Evolutionary conservation across 2,888 invertebrate genomes (phyloP), one percentile per base, ranked within the genome.

Genomic region (Meta bourneti): DNA sequence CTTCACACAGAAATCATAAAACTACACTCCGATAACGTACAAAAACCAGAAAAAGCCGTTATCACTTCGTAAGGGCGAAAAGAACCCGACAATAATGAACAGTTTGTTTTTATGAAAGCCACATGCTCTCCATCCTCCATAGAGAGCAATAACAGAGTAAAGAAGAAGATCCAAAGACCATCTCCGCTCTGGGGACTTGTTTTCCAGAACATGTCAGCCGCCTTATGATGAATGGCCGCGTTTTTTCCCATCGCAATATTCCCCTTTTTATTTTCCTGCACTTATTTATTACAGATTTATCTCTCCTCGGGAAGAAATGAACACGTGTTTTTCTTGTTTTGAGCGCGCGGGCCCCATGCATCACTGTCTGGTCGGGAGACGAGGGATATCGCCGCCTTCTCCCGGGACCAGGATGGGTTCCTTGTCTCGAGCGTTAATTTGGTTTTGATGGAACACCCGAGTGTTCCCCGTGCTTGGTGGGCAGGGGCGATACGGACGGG

Each of bases 271-370:
- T 83, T 71, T 19, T 52, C 20, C 8, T 75, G n/a, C 52, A 85
- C 80, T 81, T 81, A 80, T 87, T 80, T 87, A 72, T 72, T 80
- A 87, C 72, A 74, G 80, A 77, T 85, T 85, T 83, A 83, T 71
- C 71, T 51, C 51, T 48, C 52, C 74, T 20, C 48, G 13, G 52
- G 74, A 49, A 74, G 83, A 83, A 83, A 83, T 54, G 83, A 83
- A 83, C 83, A 83, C 83, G 83, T 83, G 83, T 83, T 83, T 83
- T 52, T 72, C 74, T 83, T 54, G 13, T 72, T 83, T 72, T 83
- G 72, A 61, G 19, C n/a, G 48, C 48, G 34, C 16, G 54, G 54
- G 11, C n/a, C 19, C 74, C 19, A 83, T 83, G 83, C 83, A 83
- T 83, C 83, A 83, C 11, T 52, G 83, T 74, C 72, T 71, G 19